A percentile compares a stretch with the other conserved stretches of the same genome.
Evolutionary conservation across 2,797 vertebrate species (phyloP).

Genomic region (Benthosema pterotum): DNA sequence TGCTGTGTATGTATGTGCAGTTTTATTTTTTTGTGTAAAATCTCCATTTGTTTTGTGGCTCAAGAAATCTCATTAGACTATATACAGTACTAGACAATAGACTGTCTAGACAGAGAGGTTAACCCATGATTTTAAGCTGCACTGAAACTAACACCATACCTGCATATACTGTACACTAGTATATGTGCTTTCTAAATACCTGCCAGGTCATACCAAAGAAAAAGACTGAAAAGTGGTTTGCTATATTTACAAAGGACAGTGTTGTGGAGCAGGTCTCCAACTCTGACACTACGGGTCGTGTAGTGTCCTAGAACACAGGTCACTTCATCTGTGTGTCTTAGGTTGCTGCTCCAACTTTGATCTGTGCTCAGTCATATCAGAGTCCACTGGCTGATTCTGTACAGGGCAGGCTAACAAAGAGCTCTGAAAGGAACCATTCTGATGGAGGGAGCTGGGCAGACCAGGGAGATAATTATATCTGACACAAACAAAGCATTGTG

Average conservation of each 20-base stretch:
- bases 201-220: too few relatives aligned
- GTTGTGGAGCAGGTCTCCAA: constrained; percentile 22
- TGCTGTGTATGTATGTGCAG: constrained; percentile 26
- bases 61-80: too few relatives aligned
- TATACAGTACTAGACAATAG: too few relatives aligned
- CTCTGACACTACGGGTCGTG: constrained; percentile 25
- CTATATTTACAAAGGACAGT: constrained; percentile 45
- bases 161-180: too few relatives aligned
- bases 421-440: constrained; percentile 40
- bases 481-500: constrained; percentile 54
- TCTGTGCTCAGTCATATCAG: constrained; percentile 27
- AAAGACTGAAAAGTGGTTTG: too few relatives aligned
- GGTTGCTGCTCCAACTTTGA: constrained; percentile 17
- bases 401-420: constrained; percentile 29
- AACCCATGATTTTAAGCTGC: constrained; percentile 24
- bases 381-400: constrained; percentile 32
- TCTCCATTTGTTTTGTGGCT: constrained; percentile 16
- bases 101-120: constrained; percentile 43
- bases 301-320: too few relatives aligned
- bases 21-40: constrained; percentile 30
- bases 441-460: constrained; percentile 40
- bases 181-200: constrained; percentile 1
- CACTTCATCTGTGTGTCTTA: constrained; percentile 2
- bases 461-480: constrained; percentile 57
- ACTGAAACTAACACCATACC: constrained; percentile 18